Base-by-base conservation (phyloP, 2,888 invertebrate genomes). In the Harpalus rufipes region DNA sequence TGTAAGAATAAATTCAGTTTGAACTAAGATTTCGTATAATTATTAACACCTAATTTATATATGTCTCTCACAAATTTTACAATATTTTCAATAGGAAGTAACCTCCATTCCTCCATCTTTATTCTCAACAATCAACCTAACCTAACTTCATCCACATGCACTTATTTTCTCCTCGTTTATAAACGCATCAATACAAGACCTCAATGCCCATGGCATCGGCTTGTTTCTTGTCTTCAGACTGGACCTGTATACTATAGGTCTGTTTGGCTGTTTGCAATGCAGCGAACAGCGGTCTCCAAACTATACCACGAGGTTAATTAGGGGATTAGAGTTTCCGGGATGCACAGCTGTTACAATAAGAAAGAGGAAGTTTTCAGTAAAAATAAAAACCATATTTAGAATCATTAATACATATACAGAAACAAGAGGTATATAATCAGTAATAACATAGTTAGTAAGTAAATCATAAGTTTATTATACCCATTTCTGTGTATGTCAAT, bases 161-260 rank as follows among this genome's bases (percentile, higher is more conserved):
- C 10, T 51, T 51, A 91, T 91, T 91, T 91, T 91, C 91, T 90
- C 89, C 88, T 90, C 91, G 90, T 91, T 92, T 92, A 92, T 92
- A 91, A 91, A 91, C 91, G 91, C 91, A 91, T 92, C 44, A 51
- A 51, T 51, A 51, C 44, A 91, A 91, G 44, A 51, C 44, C 7
- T 32, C 32, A 68, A 61, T 18, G 18, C 61, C 61, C 18, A 14
- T 21, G 16, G 16, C 61, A 61, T 16, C 16, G 61, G 61, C 21
- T 61, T 21, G 21, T 18, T 61, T 61, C 61, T 61, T 61, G 61
- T 16, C 61, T 61, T 16, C 16, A 18, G 61, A 18, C 21, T 8
- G 61, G 61, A 61, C 16, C 21, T 21, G 58, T 58, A 32, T 1
- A 8, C 12, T 10, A 21, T 21, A 12, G 44, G 44, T 12, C 44